These are phyloP conservation scores for Gulo gulo DNA, from an alignment of 2,113 vertebrate species.

Conservation along the genomic window DNA sequence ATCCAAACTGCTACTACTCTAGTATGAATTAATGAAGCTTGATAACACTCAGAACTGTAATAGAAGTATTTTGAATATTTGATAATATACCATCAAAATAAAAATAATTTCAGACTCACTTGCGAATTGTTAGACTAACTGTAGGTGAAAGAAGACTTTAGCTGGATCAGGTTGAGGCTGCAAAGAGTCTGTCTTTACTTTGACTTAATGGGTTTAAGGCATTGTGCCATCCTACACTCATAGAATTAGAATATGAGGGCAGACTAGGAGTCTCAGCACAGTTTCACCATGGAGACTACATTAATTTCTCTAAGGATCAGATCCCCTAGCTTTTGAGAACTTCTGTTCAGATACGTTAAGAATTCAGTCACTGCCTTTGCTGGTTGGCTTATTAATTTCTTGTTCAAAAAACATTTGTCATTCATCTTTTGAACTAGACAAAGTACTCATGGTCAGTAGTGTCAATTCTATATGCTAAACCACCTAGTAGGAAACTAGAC, in stretches of 20 bases:
- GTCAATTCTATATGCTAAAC: not conserved
- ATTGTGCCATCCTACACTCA: not conserved
- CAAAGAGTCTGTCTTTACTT: not conserved
- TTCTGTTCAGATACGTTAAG: not conserved
- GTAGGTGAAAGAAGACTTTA: not conserved
- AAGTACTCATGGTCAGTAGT: not conserved
- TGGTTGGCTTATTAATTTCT: not conserved
- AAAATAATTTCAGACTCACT: not conserved
- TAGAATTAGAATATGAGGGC: not conserved
- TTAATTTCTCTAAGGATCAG: not conserved
- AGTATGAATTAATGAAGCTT: not conserved
- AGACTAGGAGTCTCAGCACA: not conserved
- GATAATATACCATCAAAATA: not conserved
- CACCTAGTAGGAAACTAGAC: not conserved
- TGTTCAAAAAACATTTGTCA: not conserved
- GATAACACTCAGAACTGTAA: not conserved
- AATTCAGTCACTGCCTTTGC: not conserved
- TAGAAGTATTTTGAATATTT: not conserved
- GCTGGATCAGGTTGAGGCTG: not conserved
- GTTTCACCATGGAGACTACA: not conserved
- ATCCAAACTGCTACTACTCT: not conserved
- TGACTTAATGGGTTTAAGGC: not conserved
- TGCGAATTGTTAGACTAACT: not conserved
- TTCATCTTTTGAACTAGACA: not conserved
- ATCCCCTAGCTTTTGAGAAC: not conserved